phyloP scores from a whole-genome alignment of 2,113 vertebrate species.

The cattle (Bos taurus) region DNA sequence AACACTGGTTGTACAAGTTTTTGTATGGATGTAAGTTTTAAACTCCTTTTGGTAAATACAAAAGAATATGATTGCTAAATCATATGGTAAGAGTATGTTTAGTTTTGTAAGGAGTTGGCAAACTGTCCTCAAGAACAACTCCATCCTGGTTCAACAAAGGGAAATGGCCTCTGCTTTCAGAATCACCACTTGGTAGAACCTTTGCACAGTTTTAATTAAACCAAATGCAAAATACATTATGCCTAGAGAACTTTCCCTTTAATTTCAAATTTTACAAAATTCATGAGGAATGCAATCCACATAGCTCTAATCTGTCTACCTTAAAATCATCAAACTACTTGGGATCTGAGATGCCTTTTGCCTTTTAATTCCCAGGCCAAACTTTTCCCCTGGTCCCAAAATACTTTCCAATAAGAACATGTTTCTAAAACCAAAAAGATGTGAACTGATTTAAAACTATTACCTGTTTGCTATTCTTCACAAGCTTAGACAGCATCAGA shows the following conservation, averaged over 20 bases:
- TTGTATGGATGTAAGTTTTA: neutral
- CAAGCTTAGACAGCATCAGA: neutral
- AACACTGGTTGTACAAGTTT: neutral
- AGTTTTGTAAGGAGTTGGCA: neutral
- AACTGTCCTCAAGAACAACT: neutral
- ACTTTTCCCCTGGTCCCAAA: neutral
- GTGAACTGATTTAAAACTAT: neutral
- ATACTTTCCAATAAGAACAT: neutral
- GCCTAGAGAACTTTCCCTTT: neutral
- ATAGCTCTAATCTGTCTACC: conserved; percentile 7
- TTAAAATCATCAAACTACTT: neutral
- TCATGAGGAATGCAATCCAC: neutral
- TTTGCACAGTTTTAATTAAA: conserved; percentile 25
- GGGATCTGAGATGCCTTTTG: neutral
- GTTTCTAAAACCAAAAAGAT: neutral
- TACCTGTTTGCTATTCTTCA: neutral
- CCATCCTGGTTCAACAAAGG: neutral
- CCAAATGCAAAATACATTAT: conserved; percentile 42
- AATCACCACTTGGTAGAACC: neutral
- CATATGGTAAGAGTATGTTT: neutral
- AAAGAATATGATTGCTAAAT: neutral
- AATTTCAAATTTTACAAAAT: conserved; percentile 25
- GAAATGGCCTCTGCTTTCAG: neutral
- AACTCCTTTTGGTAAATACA: neutral
- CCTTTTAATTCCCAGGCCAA: neutral